Evolutionary conservation across 2,113 vertebrate species (phyloP), one percentile per base, ranked within the genome.

Genomic region (Takifugu bimaculatus): DNA sequence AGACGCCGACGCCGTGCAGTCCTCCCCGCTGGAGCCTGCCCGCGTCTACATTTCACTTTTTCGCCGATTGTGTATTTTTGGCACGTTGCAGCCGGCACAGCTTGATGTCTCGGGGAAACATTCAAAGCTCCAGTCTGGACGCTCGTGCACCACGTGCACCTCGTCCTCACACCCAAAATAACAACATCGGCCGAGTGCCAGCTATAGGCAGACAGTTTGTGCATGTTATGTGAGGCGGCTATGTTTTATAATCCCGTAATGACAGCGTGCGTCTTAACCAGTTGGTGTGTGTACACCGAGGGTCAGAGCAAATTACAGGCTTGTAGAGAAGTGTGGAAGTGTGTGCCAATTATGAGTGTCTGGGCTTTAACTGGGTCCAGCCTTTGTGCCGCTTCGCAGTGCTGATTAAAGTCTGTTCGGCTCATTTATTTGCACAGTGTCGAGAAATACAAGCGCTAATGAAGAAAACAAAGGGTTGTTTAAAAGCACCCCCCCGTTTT

Each of bases 291-390:
- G 27, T 75, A 26, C 66, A 62, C 72, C 78, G 71, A 60, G 69
- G 75, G 68, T 80, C 73, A 81, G 63, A 60, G 57, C 52, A 82
- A 90, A 87, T 86, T 80, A 79, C 70, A 78, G 72, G 65, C 74
- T 74, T 79, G 42, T 51, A 26, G 20, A 57, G 44, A 68, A 68
- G 67, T 68, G 74, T 63, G 70, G 43, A 60, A 74, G 39, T 72
- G 62, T 54, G 42, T 4, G 55, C 66, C 74, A 77, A 77, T 82
- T 82, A 79, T 74, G 75, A 81, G 55, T 74, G 71, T 77, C 76
- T 77, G 4, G 53, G 13, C 63, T 81, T 64, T 60, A 81, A 72
- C 55, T 52, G 3, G 60, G 68, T 32, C 32, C 57, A 63, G 65
- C 60, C 58, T 68, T 59, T 29, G 60, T 73, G 68, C 65, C 50